These are phyloP conservation scores for Mus caroli DNA, from an alignment of 2,797 vertebrate species.

Conservation along the genomic window DNA sequence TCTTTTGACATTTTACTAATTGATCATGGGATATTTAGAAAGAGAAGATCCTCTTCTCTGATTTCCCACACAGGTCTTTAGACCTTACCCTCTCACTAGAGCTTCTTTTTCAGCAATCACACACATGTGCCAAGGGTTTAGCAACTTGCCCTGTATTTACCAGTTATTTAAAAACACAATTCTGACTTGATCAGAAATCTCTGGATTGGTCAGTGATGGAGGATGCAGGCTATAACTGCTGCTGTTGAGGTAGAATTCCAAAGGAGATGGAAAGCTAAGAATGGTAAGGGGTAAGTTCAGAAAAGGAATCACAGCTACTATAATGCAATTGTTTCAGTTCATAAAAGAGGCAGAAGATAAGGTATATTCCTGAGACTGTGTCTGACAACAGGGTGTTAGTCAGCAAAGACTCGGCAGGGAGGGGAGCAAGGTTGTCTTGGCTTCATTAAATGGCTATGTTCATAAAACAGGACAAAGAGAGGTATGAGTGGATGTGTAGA, in stretches of 20 bases:
- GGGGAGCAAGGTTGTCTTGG: not conserved
- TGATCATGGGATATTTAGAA: not conserved
- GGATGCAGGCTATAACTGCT: not conserved
- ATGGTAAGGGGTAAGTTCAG: not conserved
- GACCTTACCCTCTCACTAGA: not conserved
- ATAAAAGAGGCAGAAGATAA: not conserved
- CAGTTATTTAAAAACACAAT: not conserved
- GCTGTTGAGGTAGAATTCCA: not conserved
- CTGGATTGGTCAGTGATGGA: not conserved
- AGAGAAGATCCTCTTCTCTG: not conserved
- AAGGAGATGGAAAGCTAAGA: not conserved
- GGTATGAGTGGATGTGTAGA: not conserved
- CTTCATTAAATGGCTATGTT: not conserved
- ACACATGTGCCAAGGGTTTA: not conserved
- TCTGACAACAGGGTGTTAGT: not conserved
- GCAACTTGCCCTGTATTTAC: not conserved
- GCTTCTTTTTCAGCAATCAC: not conserved
- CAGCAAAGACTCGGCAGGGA: not conserved
- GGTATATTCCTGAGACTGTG: not conserved
- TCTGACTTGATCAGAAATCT: not conserved
- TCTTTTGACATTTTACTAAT: not conserved
- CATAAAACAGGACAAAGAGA: not conserved
- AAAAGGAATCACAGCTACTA: conserved; percentile 4
- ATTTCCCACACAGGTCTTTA: not conserved
- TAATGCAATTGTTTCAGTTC: not conserved